Evolutionary conservation across 37 sponge, comb jelly and placozoan genomes (phyloP), one percentile per base, ranked within the genome.

Genomic region (Haliclona indistincta): DNA sequence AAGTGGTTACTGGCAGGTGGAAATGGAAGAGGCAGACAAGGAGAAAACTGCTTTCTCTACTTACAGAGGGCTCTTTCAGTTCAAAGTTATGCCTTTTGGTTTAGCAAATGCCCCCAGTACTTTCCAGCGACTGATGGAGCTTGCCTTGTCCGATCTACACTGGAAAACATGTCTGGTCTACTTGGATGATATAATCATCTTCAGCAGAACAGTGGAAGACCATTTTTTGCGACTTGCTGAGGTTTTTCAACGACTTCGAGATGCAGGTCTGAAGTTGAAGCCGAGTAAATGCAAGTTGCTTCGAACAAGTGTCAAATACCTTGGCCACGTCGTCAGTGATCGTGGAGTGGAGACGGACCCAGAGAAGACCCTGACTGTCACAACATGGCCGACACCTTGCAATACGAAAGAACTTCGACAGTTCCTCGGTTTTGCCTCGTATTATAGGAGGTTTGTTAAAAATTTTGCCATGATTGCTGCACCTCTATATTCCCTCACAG

Each of bases 41-140:
- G 41, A 58, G 45, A 77, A 77, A 52, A 67, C 78, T 1, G 78
- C 68, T 4, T 78, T 63, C 34, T 7, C 51, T 25, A 78, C 79
- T 22, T 40, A 37, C 10, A 2, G 33, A 20, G 69, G 79, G 42
- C 36, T 78, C 7, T 67, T 53, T 49, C 44, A 67, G 56, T 78
- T 78, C 23, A 66, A 30, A 3, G 42, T 66, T 4, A 69, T 79
- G 79, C 79, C 79, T 10, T 78, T 78, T 61, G 79, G 79, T 6
- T 45, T 78, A 42, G 68, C 62, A 22, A 79, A 79, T 28, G 80
- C 80, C 13, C 80, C 80, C 30, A 71, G 71, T n/a, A 80, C 81
- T 22, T 80, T 81, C 37, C 67, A 81, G 33, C 26, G 82, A 30
- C 67, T 81, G 23, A 81, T 73, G 82, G 43, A 73, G 8, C 20